A percentile compares a stretch with the other conserved stretches of the same genome.
Evolutionary conservation across 2,888 invertebrate genomes (phyloP).

Genomic region (Lymantria monacha): DNA sequence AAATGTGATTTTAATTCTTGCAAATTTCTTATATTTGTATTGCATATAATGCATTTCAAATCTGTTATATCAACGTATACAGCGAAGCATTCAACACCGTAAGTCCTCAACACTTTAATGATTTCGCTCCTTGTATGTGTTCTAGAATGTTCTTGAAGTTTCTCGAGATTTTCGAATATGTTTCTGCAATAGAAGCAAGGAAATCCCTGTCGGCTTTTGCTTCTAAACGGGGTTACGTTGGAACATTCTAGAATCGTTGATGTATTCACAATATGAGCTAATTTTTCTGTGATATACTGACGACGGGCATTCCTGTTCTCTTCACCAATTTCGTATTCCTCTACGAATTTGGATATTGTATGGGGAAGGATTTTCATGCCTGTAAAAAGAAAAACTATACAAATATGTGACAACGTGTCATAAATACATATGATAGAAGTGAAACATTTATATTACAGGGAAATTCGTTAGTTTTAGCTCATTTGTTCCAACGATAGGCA

Average conservation of each 20-base stretch:
- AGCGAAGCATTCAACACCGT: constrained; percentile 55
- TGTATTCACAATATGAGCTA: constrained; percentile 53
- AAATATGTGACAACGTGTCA: not conserved
- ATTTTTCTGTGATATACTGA: constrained; percentile 52
- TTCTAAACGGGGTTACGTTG: constrained; percentile 60
- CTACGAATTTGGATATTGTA: constrained; percentile 38
- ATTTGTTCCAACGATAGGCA: too few relatives aligned
- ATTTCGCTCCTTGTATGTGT: constrained; percentile 42
- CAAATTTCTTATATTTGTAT: constrained; percentile 36
- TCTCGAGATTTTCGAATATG: constrained; percentile 48
- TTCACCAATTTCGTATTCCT: constrained; percentile 22
- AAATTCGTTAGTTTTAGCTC: too few relatives aligned
- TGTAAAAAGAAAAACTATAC: constrained; percentile 18
- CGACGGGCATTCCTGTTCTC: constrained; percentile 10
- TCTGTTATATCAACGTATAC: constrained; percentile 65
- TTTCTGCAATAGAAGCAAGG: constrained; percentile 67
- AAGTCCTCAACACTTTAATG: constrained; percentile 42
- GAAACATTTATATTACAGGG: too few relatives aligned
- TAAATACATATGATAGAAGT: not conserved
- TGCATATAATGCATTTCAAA: constrained; percentile 56
- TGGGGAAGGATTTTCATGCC: constrained; percentile 44
- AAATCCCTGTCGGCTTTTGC: constrained; percentile 54
- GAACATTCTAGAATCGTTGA: constrained; percentile 51
- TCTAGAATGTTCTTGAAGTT: constrained; percentile 42
- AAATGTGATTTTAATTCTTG: constrained; percentile 58